Evolutionary conservation across 2,113 vertebrate genomes (phyloP).

Genomic region (Phylloscopus trochilus): DNA sequence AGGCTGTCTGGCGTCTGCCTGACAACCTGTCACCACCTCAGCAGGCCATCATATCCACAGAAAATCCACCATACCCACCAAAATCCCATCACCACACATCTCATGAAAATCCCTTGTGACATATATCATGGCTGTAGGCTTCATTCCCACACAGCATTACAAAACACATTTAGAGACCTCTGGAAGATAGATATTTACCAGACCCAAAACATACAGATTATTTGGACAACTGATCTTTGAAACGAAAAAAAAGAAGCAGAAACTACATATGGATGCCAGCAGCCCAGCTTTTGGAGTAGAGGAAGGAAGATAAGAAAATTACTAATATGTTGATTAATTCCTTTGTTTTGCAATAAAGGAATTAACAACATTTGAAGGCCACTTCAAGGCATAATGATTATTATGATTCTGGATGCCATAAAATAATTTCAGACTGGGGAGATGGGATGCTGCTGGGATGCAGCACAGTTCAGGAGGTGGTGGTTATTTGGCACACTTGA

Average conservation of each 20-base stretch:
- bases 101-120: background rate
- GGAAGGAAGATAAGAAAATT: background rate
- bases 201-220: background rate
- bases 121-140: background rate
- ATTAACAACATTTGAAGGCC: background rate
- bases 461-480: background rate
- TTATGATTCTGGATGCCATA: background rate
- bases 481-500: background rate
- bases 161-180: background rate
- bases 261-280: background rate
- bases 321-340: background rate
- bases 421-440: background rate
- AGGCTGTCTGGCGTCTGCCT: background rate
- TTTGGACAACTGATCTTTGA: background rate
- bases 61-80: fast-evolving
- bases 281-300: background rate
- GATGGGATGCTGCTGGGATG: background rate
- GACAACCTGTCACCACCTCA: background rate
- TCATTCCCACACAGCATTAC: background rate
- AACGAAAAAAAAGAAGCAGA: background rate
- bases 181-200: background rate
- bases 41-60: background rate
- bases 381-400: background rate
- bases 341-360: background rate
- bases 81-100: background rate